A percentile compares a stretch with the other conserved stretches of the same genome.
These are phyloP conservation scores for Hypotaenidia okinawae DNA, from an alignment of 2,797 vertebrate genomes.

Conservation along the genomic window DNA sequence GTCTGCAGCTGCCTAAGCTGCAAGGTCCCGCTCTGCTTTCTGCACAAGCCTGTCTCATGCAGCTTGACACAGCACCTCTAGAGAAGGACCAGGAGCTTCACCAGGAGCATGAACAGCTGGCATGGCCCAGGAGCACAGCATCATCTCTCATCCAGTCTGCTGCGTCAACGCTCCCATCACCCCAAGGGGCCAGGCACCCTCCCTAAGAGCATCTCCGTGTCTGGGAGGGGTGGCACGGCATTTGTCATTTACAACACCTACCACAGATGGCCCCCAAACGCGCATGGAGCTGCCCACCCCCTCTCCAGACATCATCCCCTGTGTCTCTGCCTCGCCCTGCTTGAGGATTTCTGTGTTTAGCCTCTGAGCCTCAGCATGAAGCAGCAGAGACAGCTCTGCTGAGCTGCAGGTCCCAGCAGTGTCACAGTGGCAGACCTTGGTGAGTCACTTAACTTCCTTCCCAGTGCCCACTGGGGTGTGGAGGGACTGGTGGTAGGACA, in stretches of 20 bases:
- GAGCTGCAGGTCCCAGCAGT: background rate
- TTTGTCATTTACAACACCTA: background rate
- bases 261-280: rapidly evolving
- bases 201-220: rapidly evolving
- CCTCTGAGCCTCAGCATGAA: background rate
- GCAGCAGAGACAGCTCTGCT: background rate
- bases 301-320: background rate
- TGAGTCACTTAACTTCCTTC: background rate
- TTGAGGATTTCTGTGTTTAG: background rate
- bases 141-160: background rate
- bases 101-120: background rate
- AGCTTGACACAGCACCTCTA: background rate
- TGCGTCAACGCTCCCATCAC: rapidly evolving
- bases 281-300: background rate
- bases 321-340: background rate
- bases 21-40: background rate
- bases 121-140: background rate
- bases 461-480: rapidly evolving
- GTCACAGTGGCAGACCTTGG: rapidly evolving
- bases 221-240: background rate
- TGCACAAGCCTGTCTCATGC: background rate
- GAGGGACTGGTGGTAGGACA: background rate
- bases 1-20: background rate
- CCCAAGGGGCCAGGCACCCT: rapidly evolving
- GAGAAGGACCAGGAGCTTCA: background rate